Percentiles rank a stretch among this genome's conserved stretches.
Conservation (phyloP, 2,888 invertebrate species). For the Diplolepis rosae region DNA sequence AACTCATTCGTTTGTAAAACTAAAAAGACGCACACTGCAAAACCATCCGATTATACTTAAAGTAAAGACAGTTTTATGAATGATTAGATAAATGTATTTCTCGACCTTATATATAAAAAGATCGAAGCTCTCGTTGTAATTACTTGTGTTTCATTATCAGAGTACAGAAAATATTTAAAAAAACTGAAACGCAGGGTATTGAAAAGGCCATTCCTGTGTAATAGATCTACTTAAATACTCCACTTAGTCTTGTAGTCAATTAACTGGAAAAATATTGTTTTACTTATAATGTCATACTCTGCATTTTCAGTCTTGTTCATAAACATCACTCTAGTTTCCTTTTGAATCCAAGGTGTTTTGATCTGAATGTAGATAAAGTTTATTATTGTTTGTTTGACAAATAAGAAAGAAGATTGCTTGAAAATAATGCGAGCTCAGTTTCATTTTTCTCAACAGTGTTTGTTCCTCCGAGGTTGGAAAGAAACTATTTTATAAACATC, state of each 20-base stretch:
- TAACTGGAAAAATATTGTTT: conserved; percentile 11
- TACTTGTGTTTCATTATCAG: neutral
- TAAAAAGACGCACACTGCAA: neutral
- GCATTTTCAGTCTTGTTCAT: neutral
- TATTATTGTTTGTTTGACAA: neutral
- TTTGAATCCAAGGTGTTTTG: no score
- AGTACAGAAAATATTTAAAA: neutral
- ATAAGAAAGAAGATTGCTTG: neutral
- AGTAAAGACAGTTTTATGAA: conserved; percentile 2
- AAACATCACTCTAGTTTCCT: neutral
- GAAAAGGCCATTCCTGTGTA: neutral
- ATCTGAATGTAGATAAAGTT: no score
- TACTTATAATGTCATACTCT: neutral
- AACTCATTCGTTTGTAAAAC: neutral
- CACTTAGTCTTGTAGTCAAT: conserved; percentile 21
- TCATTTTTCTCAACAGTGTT: conserved; percentile 3
- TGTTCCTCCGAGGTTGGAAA: conserved; percentile 28
- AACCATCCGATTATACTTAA: neutral
- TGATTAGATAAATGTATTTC: conserved; percentile 8
- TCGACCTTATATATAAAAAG: neutral
- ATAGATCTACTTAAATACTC: neutral
- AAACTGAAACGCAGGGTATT: neutral
- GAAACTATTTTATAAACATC: conserved; percentile 42
- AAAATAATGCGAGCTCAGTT: neutral
- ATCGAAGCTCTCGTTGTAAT: neutral